Evolutionary conservation across 2,888 invertebrate genomes (phyloP).

Genomic region (Cantharis rufa): DNA sequence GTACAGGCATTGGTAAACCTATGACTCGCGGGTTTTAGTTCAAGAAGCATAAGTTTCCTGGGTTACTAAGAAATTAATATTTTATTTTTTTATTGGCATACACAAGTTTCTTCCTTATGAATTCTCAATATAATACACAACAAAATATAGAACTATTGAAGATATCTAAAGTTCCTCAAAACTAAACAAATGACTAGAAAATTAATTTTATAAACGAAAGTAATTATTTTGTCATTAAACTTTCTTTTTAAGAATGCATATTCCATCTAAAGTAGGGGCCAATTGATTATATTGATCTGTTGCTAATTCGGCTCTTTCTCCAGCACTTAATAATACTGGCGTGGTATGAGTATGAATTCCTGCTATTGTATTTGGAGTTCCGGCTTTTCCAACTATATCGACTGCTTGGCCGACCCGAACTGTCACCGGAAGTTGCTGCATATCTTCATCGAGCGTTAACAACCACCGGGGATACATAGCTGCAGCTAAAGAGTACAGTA

Average conservation of each 20-base stretch:
- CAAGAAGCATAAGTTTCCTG: no score
- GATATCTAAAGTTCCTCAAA: neutral
- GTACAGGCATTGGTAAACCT: no score
- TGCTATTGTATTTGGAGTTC: conserved; percentile 98
- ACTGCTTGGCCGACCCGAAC: conserved; percentile 94
- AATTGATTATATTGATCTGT: conserved; percentile 93
- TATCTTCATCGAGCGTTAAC: conserved; percentile 91
- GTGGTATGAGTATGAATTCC: conserved; percentile 99
- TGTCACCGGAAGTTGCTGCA: conserved; percentile 87
- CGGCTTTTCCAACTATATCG: conserved; percentile 98
- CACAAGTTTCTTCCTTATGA: no score
- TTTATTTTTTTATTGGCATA: no score
- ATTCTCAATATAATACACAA: no score
- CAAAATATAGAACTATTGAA: no score
- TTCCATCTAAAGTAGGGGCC: conserved; percentile 96
- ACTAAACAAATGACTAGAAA: neutral
- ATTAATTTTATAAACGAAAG: neutral
- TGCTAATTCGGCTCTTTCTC: conserved; percentile 96
- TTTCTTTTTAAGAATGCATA: conserved; percentile 92
- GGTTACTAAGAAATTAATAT: no score
- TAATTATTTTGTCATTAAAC: neutral
- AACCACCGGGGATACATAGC: conserved; percentile 99
- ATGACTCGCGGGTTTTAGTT: no score
- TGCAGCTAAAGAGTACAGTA: conserved; percentile 89
- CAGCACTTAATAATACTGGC: conserved; percentile 92